Percentiles rank a stretch among this genome's conserved stretches.
phyloP scores from a whole-genome alignment of 2,888 invertebrate species.

The Drosophila fulvimacula region DNA sequence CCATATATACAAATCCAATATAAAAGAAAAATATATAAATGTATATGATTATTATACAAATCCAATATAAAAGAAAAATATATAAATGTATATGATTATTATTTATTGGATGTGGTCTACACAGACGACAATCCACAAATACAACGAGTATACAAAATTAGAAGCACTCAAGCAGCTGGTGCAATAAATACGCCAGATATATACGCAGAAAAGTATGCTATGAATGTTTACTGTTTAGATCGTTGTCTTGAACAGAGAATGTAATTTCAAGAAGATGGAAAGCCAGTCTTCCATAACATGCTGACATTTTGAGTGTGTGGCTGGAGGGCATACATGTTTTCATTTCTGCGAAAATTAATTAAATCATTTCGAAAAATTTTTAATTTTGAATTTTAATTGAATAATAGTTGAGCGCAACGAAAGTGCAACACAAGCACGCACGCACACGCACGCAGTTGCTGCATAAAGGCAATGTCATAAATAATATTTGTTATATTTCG shows the following conservation, averaged over 20 bases:
- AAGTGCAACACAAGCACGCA: slow-evolving; percentile 5
- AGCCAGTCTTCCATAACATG: not conserved
- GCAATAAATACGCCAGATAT: slow-evolving; percentile 4
- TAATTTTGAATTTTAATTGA: slow-evolving; percentile 43
- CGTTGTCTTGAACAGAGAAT: not conserved
- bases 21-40: too few species aligned
- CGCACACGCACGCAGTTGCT: slow-evolving; percentile 5
- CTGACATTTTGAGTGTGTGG: not conserved
- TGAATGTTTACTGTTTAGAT: slow-evolving; percentile 18
- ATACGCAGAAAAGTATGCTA: slow-evolving; percentile 35
- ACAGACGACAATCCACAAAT: not conserved
- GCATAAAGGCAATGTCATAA: slow-evolving; percentile 26
- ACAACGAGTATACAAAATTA: not conserved
- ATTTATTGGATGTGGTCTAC: not conserved
- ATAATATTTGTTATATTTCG: slow-evolving; percentile 33
- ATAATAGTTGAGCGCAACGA: slow-evolving; percentile 18
- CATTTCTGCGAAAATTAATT: slow-evolving; percentile 43
- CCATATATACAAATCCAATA: too few species aligned
- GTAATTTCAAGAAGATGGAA: not conserved
- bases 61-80: too few species aligned
- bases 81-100: too few species aligned
- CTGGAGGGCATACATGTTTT: not conserved
- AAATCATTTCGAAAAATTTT: slow-evolving; percentile 42
- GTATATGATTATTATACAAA: too few species aligned
- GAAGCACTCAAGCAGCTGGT: not conserved